Conservation (phyloP, 2,797 vertebrate species). For the Ptychadena robeensis region DNA sequence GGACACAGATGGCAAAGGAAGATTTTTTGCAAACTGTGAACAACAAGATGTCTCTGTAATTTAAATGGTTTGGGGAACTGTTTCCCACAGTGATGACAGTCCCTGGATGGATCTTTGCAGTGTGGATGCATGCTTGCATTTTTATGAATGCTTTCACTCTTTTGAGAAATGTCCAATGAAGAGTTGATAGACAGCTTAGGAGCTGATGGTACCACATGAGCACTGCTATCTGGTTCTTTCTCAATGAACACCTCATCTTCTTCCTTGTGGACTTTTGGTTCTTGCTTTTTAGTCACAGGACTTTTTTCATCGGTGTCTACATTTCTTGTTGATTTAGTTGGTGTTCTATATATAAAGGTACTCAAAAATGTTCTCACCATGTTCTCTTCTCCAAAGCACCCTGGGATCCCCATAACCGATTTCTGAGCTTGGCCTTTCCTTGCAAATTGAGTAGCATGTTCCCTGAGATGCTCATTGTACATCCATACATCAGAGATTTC, state of each 20-base stretch:
- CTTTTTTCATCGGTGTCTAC: conserved; percentile 69
- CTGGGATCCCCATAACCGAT: conserved; percentile 81
- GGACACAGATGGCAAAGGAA: conserved; percentile 94
- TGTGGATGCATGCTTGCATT: conserved; percentile 87
- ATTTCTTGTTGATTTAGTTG: conserved; percentile 74
- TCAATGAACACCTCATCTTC: conserved; percentile 61
- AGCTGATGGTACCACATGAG: not conserved
- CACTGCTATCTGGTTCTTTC: not conserved
- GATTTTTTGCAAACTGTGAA: conserved; percentile 95
- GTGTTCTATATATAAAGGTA: conserved; percentile 83
- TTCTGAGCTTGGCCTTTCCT: conserved; percentile 87
- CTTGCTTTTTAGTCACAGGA: conserved; percentile 69
- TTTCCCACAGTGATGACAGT: conserved; percentile 98
- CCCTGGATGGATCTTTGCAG: conserved; percentile 95
- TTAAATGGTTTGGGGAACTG: conserved; percentile 98
- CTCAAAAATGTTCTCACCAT: conserved; percentile 88
- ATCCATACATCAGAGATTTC: conserved; percentile 97
- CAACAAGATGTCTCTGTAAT: conserved; percentile 94
- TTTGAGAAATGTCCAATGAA: conserved; percentile 74
- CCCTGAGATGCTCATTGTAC: conserved; percentile 96
- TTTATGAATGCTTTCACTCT: conserved; percentile 77
- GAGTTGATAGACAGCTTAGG: conserved; percentile 44
- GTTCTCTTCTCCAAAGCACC: conserved; percentile 81
- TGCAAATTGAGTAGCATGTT: conserved; percentile 94
- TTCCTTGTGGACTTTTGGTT: conserved; percentile 68